Base-by-base conservation (phyloP, 1,140 invertebrate genomes). In the Globodera ellingtonae region DNA sequence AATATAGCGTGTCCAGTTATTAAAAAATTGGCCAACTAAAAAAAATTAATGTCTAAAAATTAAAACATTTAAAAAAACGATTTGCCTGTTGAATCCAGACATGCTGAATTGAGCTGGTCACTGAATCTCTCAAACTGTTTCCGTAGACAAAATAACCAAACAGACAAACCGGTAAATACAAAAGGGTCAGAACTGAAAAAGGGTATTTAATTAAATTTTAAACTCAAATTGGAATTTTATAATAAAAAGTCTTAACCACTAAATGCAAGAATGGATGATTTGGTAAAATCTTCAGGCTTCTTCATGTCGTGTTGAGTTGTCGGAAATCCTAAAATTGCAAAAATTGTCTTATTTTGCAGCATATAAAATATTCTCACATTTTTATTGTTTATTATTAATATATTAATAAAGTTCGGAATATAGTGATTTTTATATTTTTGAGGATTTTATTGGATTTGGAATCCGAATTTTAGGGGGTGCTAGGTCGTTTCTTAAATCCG, bases 261-360 rank as follows among this genome's bases (percentile, higher is more conserved):
- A 79, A 85, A 85, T 13, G 84, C 84, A 18, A 85, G 18, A 18
- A 85, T 81, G 35, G 84, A 69, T 15, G 78, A 78, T 50, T 82
- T 84, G 13, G 85, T 87, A 83, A 91, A 91, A 52, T 90, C 82
- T 4, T 80, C 67, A 13, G 84, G 84, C 47, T 69, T 78, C 56
- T 70, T 83, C 84, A 85, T 85, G 52, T 85, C 84, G 71, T 85
- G 84, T 70, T 85, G 76, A 66, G 85, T 77, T 21, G 82, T 83
- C 9, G 81, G 62, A 46, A 83, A 84, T 8, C 52, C 46, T 48
- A 44, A 67, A 48, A 78, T 35, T 35, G 35, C 35, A 35, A 35
- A 35, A 35, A 35, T 35, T 35, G 35, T 3, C 35, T 2, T 35
- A 35, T 35, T 35, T 3, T 35, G 3, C 35, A 35, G 35, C 35